Evolutionary conservation across 2,888 invertebrate species (phyloP).

Genomic region (Phaedon cochleariae): DNA sequence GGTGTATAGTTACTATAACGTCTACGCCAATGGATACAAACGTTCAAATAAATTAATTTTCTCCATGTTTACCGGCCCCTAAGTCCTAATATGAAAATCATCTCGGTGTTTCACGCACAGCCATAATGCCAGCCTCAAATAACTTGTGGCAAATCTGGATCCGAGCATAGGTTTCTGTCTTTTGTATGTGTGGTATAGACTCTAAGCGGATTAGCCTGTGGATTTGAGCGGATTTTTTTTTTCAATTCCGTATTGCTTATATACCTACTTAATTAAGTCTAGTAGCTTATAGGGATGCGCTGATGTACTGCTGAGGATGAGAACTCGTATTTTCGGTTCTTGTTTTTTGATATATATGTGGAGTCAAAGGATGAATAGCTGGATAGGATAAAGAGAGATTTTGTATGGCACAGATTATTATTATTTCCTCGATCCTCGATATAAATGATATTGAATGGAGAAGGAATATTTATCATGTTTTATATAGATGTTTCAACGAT

Average conservation of each 20-base stretch:
- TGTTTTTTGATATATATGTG: conserved; percentile 10
- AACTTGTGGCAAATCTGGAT: conserved; percentile 26
- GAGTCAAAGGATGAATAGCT: conserved; percentile 1
- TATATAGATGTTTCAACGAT: too few relatives aligned
- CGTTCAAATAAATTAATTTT: conserved; percentile 1
- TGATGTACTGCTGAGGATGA: too few relatives aligned
- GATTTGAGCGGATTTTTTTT: conserved; percentile 51
- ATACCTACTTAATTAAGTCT: conserved; percentile 47
- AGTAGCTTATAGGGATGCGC: conserved; percentile 44
- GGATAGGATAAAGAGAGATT: background rate
- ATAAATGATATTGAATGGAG: background rate
- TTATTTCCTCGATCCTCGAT: background rate
- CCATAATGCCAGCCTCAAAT: conserved; percentile 19
- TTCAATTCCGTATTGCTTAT: conserved; percentile 47
- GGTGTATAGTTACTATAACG: too few relatives aligned
- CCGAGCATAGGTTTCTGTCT: conserved; percentile 22
- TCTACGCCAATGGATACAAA: background rate
- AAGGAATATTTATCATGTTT: background rate
- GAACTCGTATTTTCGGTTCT: conserved; percentile 14
- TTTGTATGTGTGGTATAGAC: conserved; percentile 46
- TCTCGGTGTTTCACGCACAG: conserved; percentile 17
- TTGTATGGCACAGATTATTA: background rate
- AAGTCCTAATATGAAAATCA: conserved; percentile 3
- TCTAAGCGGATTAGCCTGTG: conserved; percentile 49
- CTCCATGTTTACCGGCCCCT: background rate